Evolutionary conservation across 2,113 vertebrate species (phyloP).

Genomic region (Eurystomus gularis): DNA sequence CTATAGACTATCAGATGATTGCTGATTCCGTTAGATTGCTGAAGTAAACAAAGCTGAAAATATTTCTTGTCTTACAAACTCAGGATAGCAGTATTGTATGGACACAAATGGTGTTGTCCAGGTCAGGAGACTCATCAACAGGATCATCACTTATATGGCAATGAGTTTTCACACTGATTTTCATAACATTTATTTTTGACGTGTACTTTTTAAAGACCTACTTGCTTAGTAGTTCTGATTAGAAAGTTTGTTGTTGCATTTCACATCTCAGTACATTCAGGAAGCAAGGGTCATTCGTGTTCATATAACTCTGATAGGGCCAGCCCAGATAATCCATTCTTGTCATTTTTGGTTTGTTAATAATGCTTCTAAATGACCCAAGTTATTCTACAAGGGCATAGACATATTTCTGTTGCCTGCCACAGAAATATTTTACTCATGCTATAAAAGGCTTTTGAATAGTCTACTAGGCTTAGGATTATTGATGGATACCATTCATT

Average conservation of each 20-base stretch:
- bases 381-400: background rate
- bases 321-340: background rate
- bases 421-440: background rate
- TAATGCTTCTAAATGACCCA: background rate
- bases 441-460: background rate
- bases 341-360: background rate
- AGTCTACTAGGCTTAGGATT: background rate
- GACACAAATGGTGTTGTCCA: background rate
- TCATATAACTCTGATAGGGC: background rate
- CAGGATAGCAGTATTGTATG: background rate
- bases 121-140: background rate
- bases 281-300: background rate
- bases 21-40: background rate
- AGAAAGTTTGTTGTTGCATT: background rate
- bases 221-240: background rate
- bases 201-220: background rate
- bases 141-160: background rate
- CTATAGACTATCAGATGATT: background rate
- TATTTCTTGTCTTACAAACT: background rate
- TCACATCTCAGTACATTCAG: background rate
- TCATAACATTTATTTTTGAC: background rate
- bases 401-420: background rate
- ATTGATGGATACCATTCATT: background rate
- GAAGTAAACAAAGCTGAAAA: background rate
- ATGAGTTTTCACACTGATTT: background rate